Conservation (phyloP, 2,113 vertebrate genomes). For the Macquaria australasica region DNA sequence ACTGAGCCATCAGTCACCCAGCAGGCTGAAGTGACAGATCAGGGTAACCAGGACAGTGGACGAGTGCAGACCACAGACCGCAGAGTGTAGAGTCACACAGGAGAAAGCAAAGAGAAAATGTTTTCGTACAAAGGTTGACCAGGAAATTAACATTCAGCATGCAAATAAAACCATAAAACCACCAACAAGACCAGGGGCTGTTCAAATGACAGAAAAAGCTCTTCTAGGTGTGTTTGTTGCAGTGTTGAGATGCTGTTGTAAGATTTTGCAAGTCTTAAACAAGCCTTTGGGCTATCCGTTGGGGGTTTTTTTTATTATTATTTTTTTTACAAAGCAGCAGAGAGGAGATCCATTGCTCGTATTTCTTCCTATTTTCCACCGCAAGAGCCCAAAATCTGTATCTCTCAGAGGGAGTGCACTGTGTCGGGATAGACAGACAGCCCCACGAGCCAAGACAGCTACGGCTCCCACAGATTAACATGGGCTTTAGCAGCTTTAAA, state of each 20-base stretch:
- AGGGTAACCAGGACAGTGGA: conserved; percentile 19
- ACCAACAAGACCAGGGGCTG: background rate
- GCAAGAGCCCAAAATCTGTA: conserved; percentile 54
- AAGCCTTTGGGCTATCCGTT: conserved; percentile 37
- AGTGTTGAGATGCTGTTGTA: conserved; percentile 44
- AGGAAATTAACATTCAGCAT: background rate
- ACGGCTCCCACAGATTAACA: conserved; percentile 58
- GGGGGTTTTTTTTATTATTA: conserved; percentile 13
- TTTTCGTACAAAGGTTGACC: background rate
- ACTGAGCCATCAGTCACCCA: conserved; percentile 7
- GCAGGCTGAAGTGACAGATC: conserved; percentile 13
- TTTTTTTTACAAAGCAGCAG: conserved; percentile 34
- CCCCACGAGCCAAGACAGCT: conserved; percentile 53
- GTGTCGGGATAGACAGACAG: conserved; percentile 42
- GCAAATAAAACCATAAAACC: background rate
- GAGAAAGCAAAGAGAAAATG: background rate
- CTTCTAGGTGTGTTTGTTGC: background rate
- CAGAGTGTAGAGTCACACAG: conserved; percentile 18
- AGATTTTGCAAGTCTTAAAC: conserved; percentile 43
- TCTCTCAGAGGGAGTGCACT: conserved; percentile 42
- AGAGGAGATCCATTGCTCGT: conserved; percentile 52
- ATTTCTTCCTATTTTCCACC: conserved; percentile 68
- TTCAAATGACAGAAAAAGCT: too few relatives aligned
- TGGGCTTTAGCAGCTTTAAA: conserved; percentile 57
- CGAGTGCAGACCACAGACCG: conserved; percentile 32